Base-by-base conservation (phyloP, 2,113 vertebrate genomes). In the Melanerpes aurifrons region DNA sequence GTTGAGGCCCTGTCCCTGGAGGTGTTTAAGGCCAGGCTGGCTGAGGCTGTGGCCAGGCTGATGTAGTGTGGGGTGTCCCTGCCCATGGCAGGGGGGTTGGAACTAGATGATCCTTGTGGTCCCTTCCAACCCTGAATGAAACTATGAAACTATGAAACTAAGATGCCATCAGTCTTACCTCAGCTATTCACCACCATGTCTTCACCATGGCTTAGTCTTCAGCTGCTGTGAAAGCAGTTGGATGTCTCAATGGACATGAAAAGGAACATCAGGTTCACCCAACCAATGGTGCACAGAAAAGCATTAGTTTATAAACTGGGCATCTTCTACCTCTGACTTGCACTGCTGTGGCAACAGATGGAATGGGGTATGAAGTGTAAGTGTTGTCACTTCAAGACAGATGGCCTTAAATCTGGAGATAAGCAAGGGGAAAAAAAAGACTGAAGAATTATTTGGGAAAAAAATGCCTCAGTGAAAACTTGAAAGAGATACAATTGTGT, bases 381-480 rank as follows among this genome's bases (percentile, higher is more conserved):
- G 50, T 59, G 56, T 85, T 94, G 40, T 67, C 89, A 24, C 56
- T 89, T 89, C 40, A 56, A 92, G 85, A 82, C 90, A 92, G 78
- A 91, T 92, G 78, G 89, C 29, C 63, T 92, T 87, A 70, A 95
- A 92, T 85, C 58, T 86, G 61, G 22, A 87, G 82, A 92, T 67
- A 9, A 87, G 29, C 61, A 94, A 82, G 40, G 40, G 71, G 63
- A 82, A 82, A 92, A 82, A 92, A 80, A 66, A 24, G 50, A 82
- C 40, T 19, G 40, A 56, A 63, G 45, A 89, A 87, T 73, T 63
- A 92, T 40, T 81, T 79, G 69, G 12, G 12, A 58, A 10, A 24
- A 9, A 92, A 81, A 71, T 12, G 3, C 9, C 22, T 87, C 56
- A 15, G 69, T 62, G 50, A 87, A 82, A 89, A 87, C 91, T 35